A percentile compares a stretch with the other conserved stretches of the same genome.
phyloP scores from a whole-genome alignment of 2,797 vertebrate species.

The Xerus rutilus region DNA sequence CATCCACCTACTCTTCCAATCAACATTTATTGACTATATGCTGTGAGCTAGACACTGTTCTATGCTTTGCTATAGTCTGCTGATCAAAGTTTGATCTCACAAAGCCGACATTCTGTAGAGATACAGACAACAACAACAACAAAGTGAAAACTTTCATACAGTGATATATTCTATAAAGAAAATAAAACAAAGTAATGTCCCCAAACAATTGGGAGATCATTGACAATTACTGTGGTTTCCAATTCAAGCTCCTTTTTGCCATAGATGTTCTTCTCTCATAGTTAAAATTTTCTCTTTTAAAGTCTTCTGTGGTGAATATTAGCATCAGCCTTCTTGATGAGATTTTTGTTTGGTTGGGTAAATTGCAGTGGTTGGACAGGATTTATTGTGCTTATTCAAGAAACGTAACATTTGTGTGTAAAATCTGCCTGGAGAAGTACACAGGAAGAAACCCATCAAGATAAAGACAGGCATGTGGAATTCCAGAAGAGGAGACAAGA shows the following conservation, averaged over 20 bases:
- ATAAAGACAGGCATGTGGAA: background rate
- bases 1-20: background rate
- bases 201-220: background rate
- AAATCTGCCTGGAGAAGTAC: background rate
- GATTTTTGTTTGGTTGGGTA: background rate
- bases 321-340: background rate
- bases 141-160: background rate
- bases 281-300: background rate
- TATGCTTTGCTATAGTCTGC: background rate
- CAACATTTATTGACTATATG: background rate
- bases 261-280: background rate
- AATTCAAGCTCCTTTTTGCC: background rate
- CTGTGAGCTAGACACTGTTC: background rate
- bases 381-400: conserved; percentile 16
- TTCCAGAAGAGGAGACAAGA: background rate
- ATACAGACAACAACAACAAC: background rate
- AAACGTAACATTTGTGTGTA: background rate
- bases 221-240: background rate
- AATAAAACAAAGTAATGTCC: background rate
- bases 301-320: background rate
- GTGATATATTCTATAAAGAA: background rate
- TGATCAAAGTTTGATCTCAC: background rate
- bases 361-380: background rate
- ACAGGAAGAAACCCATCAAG: conserved; percentile 21
- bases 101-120: background rate